Percentiles rank a stretch among this genome's conserved stretches.
Evolutionary conservation across 2,797 vertebrate species (phyloP).

Genomic region (Luscinia luscinia): DNA sequence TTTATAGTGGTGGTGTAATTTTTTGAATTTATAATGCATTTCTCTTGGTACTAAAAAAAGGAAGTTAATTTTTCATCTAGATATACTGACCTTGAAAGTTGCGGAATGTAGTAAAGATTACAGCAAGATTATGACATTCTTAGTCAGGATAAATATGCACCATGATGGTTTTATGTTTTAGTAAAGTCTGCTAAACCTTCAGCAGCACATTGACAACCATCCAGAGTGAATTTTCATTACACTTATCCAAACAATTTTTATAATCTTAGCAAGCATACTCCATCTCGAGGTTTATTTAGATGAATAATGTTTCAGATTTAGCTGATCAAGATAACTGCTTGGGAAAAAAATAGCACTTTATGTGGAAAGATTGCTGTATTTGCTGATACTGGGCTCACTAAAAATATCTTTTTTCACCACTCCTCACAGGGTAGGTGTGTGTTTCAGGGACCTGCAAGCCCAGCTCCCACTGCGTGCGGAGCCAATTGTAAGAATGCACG

Average conservation of each 20-base stretch:
- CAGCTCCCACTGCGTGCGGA: neutral
- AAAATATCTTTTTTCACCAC: neutral
- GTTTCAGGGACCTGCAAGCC: neutral
- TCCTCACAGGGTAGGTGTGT: neutral
- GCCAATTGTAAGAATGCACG: neutral
- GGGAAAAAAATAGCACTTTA: neutral
- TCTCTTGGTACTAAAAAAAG: neutral
- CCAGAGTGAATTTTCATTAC: conserved; percentile 20
- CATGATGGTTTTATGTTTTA: neutral
- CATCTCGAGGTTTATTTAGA: conserved; percentile 7
- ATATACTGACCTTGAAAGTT: neutral
- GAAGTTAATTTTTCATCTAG: conserved; percentile 14
- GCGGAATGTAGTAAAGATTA: conserved; percentile 14
- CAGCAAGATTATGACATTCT: neutral
- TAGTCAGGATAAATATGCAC: conserved; percentile 17
- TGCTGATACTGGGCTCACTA: neutral
- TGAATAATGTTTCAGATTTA: conserved; percentile 32
- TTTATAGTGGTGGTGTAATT: neutral
- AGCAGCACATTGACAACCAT: neutral
- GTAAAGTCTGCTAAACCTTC: neutral
- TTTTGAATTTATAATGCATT: neutral
- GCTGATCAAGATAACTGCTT: neutral
- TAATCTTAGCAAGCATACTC: conserved; percentile 1
- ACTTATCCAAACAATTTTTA: conserved; percentile 19
- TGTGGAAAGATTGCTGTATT: neutral